These are phyloP conservation scores for Lymantria dispar DNA, from an alignment of 2,888 invertebrate species.

Conservation along the genomic window DNA sequence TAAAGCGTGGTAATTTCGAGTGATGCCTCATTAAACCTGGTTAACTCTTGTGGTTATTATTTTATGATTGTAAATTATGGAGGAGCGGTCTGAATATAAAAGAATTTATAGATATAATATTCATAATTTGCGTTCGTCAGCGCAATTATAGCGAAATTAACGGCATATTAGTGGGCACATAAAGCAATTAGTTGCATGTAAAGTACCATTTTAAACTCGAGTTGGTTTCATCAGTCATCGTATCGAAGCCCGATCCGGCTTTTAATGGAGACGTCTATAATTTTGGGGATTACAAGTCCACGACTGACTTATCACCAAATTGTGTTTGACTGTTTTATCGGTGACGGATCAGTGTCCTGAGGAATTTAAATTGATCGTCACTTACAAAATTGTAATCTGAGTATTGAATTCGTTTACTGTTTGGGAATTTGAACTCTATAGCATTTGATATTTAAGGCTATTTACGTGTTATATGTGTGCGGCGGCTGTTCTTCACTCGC, in stretches of 20 bases:
- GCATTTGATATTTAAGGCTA: background rate
- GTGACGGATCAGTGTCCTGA: slow-evolving; percentile 77
- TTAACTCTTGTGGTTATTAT: slow-evolving; percentile 60
- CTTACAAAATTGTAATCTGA: slow-evolving; percentile 46
- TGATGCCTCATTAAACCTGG: slow-evolving; percentile 62
- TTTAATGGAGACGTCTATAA: slow-evolving; percentile 58
- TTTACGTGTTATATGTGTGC: slow-evolving; percentile 16
- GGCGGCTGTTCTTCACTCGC: slow-evolving; percentile 26
- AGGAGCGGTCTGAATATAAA: slow-evolving; percentile 52
- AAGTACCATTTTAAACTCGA: slow-evolving; percentile 35
- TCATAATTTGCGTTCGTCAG: slow-evolving; percentile 55
- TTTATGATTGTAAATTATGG: slow-evolving; percentile 62
- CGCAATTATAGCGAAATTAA: slow-evolving; percentile 51
- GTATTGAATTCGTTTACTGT: slow-evolving; percentile 2
- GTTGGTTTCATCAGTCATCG: slow-evolving; percentile 26
- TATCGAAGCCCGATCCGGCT: slow-evolving; percentile 25
- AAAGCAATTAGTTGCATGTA: slow-evolving; percentile 44
- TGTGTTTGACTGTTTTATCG: slow-evolving; percentile 70
- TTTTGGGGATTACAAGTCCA: slow-evolving; percentile 66
- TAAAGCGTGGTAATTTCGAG: slow-evolving; percentile 49
- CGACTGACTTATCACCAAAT: slow-evolving; percentile 75
- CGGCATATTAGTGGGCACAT: slow-evolving; percentile 44
- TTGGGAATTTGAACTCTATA: slow-evolving; percentile 40
- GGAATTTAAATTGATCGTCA: slow-evolving; percentile 71
- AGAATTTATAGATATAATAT: slow-evolving; percentile 56